Base-by-base conservation (phyloP, 2,113 vertebrate species). In the Catagonus wagneri region DNA sequence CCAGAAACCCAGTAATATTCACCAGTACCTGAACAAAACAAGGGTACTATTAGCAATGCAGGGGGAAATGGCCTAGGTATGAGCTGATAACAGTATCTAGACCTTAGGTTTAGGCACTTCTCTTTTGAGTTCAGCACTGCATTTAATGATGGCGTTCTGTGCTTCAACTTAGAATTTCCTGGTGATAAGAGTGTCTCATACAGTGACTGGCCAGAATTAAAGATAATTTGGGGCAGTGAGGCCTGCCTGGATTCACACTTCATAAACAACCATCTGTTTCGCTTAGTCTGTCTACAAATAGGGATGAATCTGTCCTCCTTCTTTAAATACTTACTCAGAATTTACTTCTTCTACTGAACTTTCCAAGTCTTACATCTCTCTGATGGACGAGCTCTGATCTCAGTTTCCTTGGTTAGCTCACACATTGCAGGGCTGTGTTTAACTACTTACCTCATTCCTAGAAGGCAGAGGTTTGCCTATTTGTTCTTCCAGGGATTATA, bases 271-370 rank as follows among this genome's bases (percentile, higher is more conserved):
- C 86, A 92, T 93, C 89, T 96, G 81, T 19, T 94, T 92, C 87
- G 79, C 68, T 75, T 93, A 58, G 65, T 74, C 74, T 92, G 19
- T 68, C 80, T 94, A 81, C 93, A 97, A 85, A 94, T 85, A 84
- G 72, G 76, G 39, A 90, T 60, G 95, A 93, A 94, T 94, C 79
- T 81, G 16, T 92, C 36, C n/a, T 89, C 61, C 68, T 96, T 87
- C 90, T 91, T 94, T 97, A 96, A 97, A 96, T 86, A 68, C 61
- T 5, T 89, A 44, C 36, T 94, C 63, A 80, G 65, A 87, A 91
- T 89, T 89, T 72, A 14, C 25, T 86, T 74, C 76, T 95, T 93
- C 34, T 90, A 16, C 58, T 34, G 23, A 93, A 50, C 68, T 89
- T 96, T 95, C 69, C 27, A 93, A 93, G 74, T 91, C 25, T 74